phyloP scores from a whole-genome alignment of 37 sponge, comb jelly and placozoan genomes.

The Tethya wilhelma region DNA sequence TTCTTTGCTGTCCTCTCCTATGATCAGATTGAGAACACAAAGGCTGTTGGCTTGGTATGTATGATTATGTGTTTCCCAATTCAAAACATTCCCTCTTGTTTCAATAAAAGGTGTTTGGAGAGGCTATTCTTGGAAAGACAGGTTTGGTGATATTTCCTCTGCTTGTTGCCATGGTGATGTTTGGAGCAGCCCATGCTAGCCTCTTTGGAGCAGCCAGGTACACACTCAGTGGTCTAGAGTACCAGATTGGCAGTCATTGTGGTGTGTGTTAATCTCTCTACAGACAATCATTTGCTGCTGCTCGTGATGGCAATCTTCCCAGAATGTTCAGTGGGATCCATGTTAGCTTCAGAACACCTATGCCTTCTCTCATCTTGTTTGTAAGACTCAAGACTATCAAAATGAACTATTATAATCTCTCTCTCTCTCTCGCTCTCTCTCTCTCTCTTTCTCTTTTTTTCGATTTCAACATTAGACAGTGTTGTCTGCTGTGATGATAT shows the following conservation, averaged over 20 bases:
- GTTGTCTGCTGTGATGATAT: not conserved
- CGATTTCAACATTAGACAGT: slow-evolving; percentile 6
- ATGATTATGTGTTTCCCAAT: not conserved
- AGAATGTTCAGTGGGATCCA: slow-evolving; percentile 57
- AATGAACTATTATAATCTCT: no score
- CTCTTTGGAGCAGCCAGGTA: slow-evolving; percentile 14
- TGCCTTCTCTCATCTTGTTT: slow-evolving; percentile 50
- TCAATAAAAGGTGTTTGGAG: slow-evolving; percentile 50
- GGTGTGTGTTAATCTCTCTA: not conserved
- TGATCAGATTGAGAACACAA: slow-evolving; percentile 7
- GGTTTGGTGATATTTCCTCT: slow-evolving; percentile 66
- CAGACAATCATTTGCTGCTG: slow-evolving; percentile 36
- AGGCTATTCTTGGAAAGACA: slow-evolving; percentile 42
- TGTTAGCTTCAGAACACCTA: slow-evolving; percentile 35
- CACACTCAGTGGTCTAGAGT: not conserved
- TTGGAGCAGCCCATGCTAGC: slow-evolving; percentile 62
- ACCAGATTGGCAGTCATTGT: not conserved
- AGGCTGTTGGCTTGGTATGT: slow-evolving; percentile 76
- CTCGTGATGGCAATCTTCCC: slow-evolving; percentile 60
- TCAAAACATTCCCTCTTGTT: not conserved
- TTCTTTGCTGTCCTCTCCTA: slow-evolving; percentile 72
- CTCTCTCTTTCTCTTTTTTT: not conserved
- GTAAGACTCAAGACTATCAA: slow-evolving; percentile 33
- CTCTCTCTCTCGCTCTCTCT: no score
- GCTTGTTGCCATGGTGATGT: slow-evolving; percentile 54